Evolutionary conservation across 1,140 invertebrate species (phyloP).

Genomic region (Ooceraea biroi): DNA sequence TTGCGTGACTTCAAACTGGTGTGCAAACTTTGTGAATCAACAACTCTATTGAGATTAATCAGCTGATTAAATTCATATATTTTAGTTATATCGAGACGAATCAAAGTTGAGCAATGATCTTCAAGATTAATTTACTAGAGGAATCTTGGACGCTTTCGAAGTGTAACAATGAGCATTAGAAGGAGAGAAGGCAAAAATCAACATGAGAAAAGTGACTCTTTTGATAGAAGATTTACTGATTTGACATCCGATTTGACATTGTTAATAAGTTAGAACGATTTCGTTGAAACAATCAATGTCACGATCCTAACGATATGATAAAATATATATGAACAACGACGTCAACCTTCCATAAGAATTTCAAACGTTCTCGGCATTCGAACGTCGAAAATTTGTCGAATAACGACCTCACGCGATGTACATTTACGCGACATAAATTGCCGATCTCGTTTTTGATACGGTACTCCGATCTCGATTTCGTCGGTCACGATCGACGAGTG

Average conservation of each 20-base stretch:
- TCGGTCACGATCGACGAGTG: constrained; percentile 61
- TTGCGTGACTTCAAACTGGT: background rate
- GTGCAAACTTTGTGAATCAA: background rate
- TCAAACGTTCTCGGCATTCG: background rate
- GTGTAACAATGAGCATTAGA: background rate
- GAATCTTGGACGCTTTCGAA: background rate
- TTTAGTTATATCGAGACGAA: background rate
- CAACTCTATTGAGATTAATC: background rate
- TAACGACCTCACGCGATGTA: background rate
- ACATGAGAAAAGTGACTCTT: background rate
- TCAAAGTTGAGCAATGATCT: background rate
- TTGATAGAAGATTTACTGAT: background rate
- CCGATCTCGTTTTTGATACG: constrained; percentile 24
- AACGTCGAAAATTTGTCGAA: background rate
- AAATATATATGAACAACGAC: background rate
- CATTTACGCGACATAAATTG: constrained; percentile 36
- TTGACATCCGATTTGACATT: background rate
- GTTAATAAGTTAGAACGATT: background rate
- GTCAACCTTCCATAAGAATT: background rate
- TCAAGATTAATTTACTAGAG: background rate
- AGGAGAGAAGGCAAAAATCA: background rate
- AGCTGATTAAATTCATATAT: background rate
- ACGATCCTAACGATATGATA: background rate
- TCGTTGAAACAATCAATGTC: background rate
- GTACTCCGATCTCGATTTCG: constrained; percentile 41